Conservation (phyloP, 2,113 vertebrate genomes). For the Cardinalis cardinalis region DNA sequence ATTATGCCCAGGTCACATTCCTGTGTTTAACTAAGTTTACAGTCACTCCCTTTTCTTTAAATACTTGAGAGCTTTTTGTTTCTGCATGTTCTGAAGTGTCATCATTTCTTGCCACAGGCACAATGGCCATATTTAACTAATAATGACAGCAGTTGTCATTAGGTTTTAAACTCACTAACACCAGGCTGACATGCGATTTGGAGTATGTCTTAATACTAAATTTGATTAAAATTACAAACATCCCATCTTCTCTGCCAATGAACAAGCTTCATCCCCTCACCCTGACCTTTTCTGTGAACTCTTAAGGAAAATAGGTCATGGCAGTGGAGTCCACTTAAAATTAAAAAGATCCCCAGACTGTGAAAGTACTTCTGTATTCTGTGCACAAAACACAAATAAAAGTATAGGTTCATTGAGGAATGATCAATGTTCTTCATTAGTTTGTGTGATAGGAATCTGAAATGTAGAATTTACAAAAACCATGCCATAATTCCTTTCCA, state of each 20-base stretch:
- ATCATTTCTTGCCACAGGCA: slow-evolving; percentile 69
- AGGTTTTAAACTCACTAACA: slow-evolving; percentile 84
- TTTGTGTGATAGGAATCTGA: background rate
- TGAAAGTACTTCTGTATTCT: background rate
- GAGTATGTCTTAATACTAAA: slow-evolving; percentile 76
- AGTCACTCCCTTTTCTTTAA: slow-evolving; percentile 71
- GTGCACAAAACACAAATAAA: background rate
- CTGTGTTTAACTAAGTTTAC: slow-evolving; percentile 58
- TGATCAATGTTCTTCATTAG: background rate
- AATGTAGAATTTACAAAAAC: background rate
- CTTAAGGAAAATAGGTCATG: slow-evolving; percentile 28
- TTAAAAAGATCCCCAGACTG: background rate
- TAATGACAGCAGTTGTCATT: slow-evolving; percentile 78
- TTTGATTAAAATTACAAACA: slow-evolving; percentile 81
- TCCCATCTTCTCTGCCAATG: slow-evolving; percentile 77
- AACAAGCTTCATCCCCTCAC: slow-evolving; percentile 48
- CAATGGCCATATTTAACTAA: slow-evolving; percentile 74
- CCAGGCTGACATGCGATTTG: slow-evolving; percentile 79
- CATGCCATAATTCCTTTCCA: background rate
- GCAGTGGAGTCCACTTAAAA: background rate
- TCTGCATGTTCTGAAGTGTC: slow-evolving; percentile 73
- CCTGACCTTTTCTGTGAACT: slow-evolving; percentile 69
- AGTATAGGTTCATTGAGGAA: background rate
- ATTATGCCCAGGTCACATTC: slow-evolving; percentile 76
- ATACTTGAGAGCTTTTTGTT: slow-evolving; percentile 70